A percentile compares a stretch with the other conserved stretches of the same genome.
These are phyloP conservation scores for Actinostola sp. DNA, from an alignment of 92 coral and sea anemone species.

Conservation along the genomic window DNA sequence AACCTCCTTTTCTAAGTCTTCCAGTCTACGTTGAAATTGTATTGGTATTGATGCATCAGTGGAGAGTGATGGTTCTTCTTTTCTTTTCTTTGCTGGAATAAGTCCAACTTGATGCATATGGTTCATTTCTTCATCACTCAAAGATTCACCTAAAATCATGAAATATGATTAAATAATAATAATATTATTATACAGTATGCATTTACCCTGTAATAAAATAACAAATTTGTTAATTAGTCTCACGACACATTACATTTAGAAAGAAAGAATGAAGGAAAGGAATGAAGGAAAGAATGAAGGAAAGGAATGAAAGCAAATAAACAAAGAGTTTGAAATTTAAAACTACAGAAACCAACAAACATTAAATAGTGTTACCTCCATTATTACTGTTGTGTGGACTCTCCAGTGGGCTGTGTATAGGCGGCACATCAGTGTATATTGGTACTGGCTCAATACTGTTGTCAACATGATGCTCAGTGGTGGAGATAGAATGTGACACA, in stretches of 20 bases:
- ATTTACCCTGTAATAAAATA: too few species aligned
- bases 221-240: too few species aligned
- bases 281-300: not conserved
- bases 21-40: conserved; percentile 70
- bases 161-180: not conserved
- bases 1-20: conserved; percentile 75
- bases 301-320: not conserved
- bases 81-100: conserved; percentile 64
- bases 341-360: not conserved
- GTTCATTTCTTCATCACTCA: conserved; percentile 57
- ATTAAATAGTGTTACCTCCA: not conserved
- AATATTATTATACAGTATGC: too few species aligned
- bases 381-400: conserved; percentile 3
- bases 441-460: conserved; percentile 23
- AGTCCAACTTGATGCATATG: conserved; percentile 85
- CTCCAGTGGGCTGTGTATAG: conserved; percentile 19
- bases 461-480: conserved; percentile 28
- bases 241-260: too few species aligned
- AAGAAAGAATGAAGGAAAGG: not conserved
- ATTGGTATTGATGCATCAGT: conserved; percentile 50
- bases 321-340: not conserved
- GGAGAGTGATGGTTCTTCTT: conserved; percentile 36
- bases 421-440: conserved; percentile 28
- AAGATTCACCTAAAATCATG: conserved; percentile 24
- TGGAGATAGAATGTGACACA: conserved; percentile 10